Percentiles rank a stretch among this genome's conserved stretches.
Conservation (phyloP, 2,888 invertebrate species). For the Eristalis tenax region DNA sequence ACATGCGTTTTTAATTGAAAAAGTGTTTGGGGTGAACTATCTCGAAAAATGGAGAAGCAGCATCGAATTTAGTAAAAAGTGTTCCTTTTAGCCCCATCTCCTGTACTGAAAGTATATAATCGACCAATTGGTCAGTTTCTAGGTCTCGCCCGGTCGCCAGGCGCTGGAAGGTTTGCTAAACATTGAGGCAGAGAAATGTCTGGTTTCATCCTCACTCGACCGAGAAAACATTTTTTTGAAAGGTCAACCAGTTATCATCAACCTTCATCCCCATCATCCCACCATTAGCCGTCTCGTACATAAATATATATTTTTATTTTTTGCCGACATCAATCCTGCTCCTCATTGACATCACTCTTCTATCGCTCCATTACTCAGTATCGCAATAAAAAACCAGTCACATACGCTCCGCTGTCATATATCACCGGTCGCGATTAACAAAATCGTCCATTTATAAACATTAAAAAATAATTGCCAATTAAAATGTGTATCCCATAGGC, state of each 20-base stretch:
- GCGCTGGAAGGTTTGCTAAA: no score
- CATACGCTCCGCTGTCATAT: conserved; percentile 62
- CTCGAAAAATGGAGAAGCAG: no score
- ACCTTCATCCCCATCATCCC: background rate
- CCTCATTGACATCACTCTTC: conserved; percentile 58
- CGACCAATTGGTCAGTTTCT: no score
- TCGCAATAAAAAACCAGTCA: conserved; percentile 64
- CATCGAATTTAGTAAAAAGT: no score
- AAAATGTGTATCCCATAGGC: conserved; percentile 65
- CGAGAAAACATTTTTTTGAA: no score
- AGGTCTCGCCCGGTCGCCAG: no score
- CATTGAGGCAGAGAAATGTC: background rate
- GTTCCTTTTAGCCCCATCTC: no score
- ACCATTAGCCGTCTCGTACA: background rate
- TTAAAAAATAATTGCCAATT: conserved; percentile 72
- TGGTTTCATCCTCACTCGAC: no score
- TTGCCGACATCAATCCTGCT: conserved; percentile 48
- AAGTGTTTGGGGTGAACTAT: no score
- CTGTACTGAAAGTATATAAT: no score
- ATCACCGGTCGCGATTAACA: conserved; percentile 69
- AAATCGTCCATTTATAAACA: conserved; percentile 72
- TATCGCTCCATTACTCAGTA: conserved; percentile 65
- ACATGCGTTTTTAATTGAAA: no score
- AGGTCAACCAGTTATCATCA: no score
- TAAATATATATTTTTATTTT: background rate